A percentile compares a stretch with the other conserved stretches of the same genome.
phyloP scores from a whole-genome alignment of 37 sponge, comb jelly and placozoan genomes.

The Mnemiopsis leidyi region DNA sequence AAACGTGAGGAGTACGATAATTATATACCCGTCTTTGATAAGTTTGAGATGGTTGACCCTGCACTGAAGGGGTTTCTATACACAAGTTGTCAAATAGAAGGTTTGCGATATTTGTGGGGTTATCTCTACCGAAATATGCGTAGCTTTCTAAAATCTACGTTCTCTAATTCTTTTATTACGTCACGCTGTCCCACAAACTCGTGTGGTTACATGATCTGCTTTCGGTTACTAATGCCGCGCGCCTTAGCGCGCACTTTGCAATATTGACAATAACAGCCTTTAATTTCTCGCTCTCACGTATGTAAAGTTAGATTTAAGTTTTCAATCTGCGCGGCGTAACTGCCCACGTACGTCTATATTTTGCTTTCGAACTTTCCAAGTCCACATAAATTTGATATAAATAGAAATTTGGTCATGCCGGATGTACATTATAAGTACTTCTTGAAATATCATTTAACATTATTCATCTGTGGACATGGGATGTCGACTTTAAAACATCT shows the following conservation, averaged over 20 bases:
- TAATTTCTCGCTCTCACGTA: not conserved
- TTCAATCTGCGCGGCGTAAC: not conserved
- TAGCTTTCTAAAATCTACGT: not conserved
- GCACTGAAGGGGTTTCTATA: not conserved
- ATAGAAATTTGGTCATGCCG: not conserved
- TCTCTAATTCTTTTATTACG: not conserved
- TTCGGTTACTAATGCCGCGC: not conserved
- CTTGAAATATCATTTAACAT: not conserved
- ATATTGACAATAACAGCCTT: not conserved
- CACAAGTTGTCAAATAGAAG: not conserved
- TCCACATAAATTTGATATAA: not conserved
- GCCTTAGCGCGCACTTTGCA: not conserved
- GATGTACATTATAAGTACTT: not conserved
- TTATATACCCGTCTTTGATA: too few relatives aligned
- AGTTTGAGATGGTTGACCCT: too few relatives aligned
- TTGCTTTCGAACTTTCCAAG: not conserved
- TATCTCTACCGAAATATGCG: not conserved
- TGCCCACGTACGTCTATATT: not conserved
- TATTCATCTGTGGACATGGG: not conserved
- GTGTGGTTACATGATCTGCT: not conserved
- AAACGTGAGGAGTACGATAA: too few relatives aligned
- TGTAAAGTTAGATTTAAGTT: not conserved
- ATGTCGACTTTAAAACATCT: not conserved
- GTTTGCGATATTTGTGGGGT: not conserved
- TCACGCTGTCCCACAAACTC: not conserved